These are phyloP conservation scores for Drosophila austrosaltans DNA, from an alignment of 2,888 invertebrate genomes.

Conservation along the genomic window DNA sequence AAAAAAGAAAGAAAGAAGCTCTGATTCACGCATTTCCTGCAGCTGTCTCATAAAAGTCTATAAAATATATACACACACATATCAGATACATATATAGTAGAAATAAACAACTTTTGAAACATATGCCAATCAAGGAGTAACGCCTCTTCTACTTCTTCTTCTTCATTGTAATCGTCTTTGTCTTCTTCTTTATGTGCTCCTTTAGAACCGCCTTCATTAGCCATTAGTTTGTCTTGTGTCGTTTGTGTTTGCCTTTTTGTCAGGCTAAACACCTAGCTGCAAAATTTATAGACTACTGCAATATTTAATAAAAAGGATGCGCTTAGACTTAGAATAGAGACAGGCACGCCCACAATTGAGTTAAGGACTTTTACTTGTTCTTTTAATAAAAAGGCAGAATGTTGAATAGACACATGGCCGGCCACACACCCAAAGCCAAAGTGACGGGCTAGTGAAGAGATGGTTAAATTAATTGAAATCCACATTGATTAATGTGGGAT, in stretches of 20 bases:
- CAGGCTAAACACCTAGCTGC: constrained; percentile 54
- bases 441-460: constrained; percentile 75
- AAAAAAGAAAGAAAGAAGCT: background rate
- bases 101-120: constrained; percentile 30
- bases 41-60: constrained; percentile 53
- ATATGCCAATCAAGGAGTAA: constrained; percentile 30
- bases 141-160: constrained; percentile 23
- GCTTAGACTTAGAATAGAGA: constrained; percentile 38
- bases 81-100: no score
- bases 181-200: no score
- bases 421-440: constrained; percentile 3
- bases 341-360: constrained; percentile 53
- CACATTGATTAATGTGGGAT: constrained; percentile 80
- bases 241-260: constrained; percentile 30
- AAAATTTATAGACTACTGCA: constrained; percentile 76
- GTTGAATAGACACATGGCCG: constrained; percentile 7
- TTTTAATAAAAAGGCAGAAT: constrained; percentile 37
- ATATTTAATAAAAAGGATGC: constrained; percentile 59
- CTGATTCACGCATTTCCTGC: constrained; percentile 41
- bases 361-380: constrained; percentile 26
- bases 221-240: constrained; percentile 7
- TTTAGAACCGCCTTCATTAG: constrained; percentile 1
- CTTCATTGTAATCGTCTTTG: no score
- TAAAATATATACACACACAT: constrained; percentile 24
- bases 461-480: constrained; percentile 80